Conservation (phyloP, 1,140 invertebrate genomes). For the Aplysia californica region DNA sequence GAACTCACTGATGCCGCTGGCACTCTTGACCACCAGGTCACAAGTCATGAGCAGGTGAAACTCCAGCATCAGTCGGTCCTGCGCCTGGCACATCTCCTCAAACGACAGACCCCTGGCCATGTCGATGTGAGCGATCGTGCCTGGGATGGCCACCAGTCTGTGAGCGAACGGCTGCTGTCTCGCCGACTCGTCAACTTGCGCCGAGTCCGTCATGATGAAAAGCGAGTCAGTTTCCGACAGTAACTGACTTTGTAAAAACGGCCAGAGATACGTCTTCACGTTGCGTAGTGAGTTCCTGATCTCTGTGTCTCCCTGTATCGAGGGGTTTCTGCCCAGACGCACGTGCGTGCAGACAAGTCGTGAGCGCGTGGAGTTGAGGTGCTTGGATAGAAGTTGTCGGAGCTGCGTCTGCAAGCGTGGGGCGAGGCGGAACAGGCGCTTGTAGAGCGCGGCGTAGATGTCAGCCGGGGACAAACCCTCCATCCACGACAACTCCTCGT, state of each 20-base stretch:
- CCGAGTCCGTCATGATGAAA: conserved; percentile 34
- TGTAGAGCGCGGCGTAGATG: background rate
- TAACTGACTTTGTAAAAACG: conserved; percentile 12
- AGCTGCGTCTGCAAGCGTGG: background rate
- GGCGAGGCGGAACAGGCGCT: background rate
- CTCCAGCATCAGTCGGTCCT: background rate
- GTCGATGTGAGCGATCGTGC: conserved; percentile 31
- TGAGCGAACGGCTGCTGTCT: conserved; percentile 1
- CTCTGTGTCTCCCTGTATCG: conserved; percentile 20
- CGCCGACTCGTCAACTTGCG: conserved; percentile 16
- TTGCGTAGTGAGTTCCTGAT: background rate
- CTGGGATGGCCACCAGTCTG: conserved; percentile 12
- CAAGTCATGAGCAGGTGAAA: background rate
- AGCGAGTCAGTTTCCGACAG: background rate
- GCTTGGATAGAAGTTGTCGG: background rate
- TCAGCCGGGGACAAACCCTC: background rate
- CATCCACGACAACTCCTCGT: too few relatives aligned
- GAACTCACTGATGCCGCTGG: background rate
- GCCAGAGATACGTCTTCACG: background rate
- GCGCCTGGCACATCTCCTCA: background rate
- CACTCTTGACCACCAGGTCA: background rate
- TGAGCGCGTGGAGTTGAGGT: background rate
- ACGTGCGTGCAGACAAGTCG: conserved; percentile 30
- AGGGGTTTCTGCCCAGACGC: conserved; percentile 26
- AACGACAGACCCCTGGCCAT: background rate